These are phyloP conservation scores for Gallinago solitaria DNA, from an alignment of 2,797 vertebrate genomes.

Conservation along the genomic window DNA sequence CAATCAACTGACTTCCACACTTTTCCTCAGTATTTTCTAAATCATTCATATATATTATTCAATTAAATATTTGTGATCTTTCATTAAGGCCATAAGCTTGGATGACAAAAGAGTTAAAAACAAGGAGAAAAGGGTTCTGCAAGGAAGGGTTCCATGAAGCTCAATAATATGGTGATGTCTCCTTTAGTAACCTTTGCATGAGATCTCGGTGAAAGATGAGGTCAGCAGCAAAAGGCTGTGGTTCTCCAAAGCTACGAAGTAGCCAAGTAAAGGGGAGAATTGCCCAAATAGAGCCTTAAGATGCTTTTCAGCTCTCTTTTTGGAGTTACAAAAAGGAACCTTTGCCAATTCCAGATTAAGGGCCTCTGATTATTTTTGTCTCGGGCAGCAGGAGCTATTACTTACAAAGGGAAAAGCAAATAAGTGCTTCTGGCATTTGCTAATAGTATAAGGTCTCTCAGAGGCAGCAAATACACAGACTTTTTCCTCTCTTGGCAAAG, in stretches of 20 bases:
- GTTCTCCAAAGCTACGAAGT: not conserved
- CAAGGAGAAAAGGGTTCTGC: not conserved
- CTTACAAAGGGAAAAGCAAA: not conserved
- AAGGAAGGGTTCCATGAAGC: not conserved
- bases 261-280: not conserved
- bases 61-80: not conserved
- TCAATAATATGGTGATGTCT: not conserved
- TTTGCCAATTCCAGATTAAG: not conserved
- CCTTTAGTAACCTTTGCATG: not conserved
- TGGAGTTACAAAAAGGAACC: not conserved
- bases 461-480: not conserved
- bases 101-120: not conserved
- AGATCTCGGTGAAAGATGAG: not conserved
- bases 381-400: not conserved
- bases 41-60: not conserved
- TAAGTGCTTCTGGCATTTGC: slow-evolving; percentile 20
- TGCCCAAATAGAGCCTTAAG: not conserved
- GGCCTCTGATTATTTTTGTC: not conserved
- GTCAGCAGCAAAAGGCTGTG: not conserved
- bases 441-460: not conserved
- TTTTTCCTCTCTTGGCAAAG: not conserved
- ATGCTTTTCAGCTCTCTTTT: not conserved
- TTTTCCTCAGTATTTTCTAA: not conserved
- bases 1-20: not conserved
- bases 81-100: not conserved